These are phyloP conservation scores for Scomber scombrus DNA, from an alignment of 2,113 vertebrate genomes.

Conservation along the genomic window DNA sequence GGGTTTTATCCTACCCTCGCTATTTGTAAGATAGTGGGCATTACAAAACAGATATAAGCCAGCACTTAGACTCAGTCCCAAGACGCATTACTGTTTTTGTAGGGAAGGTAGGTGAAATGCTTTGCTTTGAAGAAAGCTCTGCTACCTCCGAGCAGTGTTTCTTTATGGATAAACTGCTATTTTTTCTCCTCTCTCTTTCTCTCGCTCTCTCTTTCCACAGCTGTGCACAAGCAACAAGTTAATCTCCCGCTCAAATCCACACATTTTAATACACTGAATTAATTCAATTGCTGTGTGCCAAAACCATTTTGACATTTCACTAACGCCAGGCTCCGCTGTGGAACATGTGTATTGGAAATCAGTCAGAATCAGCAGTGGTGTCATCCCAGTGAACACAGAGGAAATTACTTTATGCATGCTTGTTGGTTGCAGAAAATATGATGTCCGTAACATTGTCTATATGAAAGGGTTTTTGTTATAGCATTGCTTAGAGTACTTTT, in stretches of 20 bases:
- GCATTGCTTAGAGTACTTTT: too few relatives aligned
- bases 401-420: neutral
- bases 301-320: constrained; percentile 10
- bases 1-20: constrained; percentile 21
- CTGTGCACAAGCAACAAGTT: constrained; percentile 17
- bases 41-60: constrained; percentile 43
- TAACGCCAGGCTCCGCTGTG: neutral
- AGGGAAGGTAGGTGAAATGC: constrained; percentile 2
- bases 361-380: neutral
- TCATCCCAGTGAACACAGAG: neutral
- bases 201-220: neutral
- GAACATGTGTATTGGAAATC: neutral
- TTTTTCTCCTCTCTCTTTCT: neutral
- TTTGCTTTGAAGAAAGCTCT: neutral
- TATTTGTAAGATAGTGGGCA: constrained; percentile 44
- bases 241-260: constrained; percentile 29
- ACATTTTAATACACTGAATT: constrained; percentile 5
- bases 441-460: neutral
- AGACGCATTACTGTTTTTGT: constrained; percentile 11
- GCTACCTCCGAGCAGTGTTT: neutral
- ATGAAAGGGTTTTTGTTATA: neutral
- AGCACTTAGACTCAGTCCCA: constrained; percentile 24
- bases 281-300: constrained; percentile 5
- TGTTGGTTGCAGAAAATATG: neutral
- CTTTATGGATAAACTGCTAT: neutral